Conservation (phyloP, 1,140 invertebrate species). For the Goniozus legneri region DNA sequence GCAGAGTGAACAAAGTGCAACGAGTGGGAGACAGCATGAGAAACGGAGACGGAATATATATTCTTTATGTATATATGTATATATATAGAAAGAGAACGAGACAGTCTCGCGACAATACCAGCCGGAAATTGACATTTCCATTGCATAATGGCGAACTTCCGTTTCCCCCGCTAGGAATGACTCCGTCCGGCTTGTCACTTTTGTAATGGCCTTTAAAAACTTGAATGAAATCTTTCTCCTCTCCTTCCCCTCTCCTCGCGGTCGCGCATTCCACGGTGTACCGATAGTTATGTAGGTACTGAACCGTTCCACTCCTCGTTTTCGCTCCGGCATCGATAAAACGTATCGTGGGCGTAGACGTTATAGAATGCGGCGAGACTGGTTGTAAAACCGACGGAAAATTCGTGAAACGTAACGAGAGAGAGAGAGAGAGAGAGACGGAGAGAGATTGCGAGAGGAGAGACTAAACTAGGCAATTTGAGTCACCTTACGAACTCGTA, state of each 20-base stretch:
- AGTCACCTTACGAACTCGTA: too few species aligned
- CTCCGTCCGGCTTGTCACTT: conserved; percentile 34
- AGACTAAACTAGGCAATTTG: too few species aligned
- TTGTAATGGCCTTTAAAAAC: conserved; percentile 35
- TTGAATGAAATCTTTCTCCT: conserved; percentile 22
- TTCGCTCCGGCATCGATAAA: too few species aligned
- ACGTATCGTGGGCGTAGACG: too few species aligned
- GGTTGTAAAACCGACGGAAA: too few species aligned
- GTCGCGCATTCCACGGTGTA: too few species aligned
- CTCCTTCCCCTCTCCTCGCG: too few species aligned
- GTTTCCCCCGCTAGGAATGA: conserved; percentile 36
- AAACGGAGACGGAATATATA: conserved; percentile 1
- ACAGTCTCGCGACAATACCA: conserved; percentile 30
- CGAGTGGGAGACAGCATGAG: not conserved
- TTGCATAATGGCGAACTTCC: conserved; percentile 38
- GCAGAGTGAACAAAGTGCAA: too few species aligned
- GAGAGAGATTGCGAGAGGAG: not conserved
- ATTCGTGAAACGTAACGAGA: not conserved
- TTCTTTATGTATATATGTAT: too few species aligned
- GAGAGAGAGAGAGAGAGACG: not conserved
- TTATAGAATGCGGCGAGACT: too few species aligned
- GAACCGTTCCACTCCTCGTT: too few species aligned
- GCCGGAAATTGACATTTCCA: conserved; percentile 42
- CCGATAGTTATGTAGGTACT: too few species aligned
- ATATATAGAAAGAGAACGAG: conserved; percentile 30